Percentiles rank a stretch among this genome's conserved stretches.
phyloP scores from a whole-genome alignment of 2,113 vertebrate genomes.

The Panthera leo region DNA sequence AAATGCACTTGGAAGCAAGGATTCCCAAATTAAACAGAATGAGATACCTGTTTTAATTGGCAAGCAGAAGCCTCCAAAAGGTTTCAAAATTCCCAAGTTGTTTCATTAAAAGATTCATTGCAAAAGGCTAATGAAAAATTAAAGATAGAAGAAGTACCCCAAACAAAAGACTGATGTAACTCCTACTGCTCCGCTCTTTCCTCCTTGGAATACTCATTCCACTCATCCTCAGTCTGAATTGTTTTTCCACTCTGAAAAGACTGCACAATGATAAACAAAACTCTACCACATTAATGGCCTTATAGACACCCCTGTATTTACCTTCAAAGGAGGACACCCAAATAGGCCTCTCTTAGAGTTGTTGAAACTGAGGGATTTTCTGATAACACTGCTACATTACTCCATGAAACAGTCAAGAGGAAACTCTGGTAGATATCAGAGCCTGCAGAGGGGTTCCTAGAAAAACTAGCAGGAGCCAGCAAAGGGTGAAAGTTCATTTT shows the following conservation, averaged over 20 bases:
- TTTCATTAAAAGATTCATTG: background rate
- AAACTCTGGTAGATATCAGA: background rate
- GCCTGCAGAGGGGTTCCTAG: background rate
- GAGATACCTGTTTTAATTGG: background rate
- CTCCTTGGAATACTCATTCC: background rate
- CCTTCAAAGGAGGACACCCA: background rate
- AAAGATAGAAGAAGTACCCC: background rate
- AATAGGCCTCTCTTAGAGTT: background rate
- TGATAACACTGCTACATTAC: background rate
- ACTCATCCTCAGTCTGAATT: background rate
- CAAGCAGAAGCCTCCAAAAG: background rate
- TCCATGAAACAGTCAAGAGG: background rate
- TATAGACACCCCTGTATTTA: background rate
- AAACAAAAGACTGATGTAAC: background rate
- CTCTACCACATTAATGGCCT: background rate
- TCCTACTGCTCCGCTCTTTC: background rate
- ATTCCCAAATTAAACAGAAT: background rate
- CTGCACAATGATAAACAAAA: background rate
- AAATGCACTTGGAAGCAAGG: background rate
- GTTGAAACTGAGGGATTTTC: background rate
- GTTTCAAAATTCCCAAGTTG: background rate
- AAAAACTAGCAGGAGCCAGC: background rate
- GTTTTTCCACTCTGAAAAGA: background rate
- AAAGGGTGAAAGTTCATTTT: background rate
- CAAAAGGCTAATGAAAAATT: background rate